Evolutionary conservation across 2,888 invertebrate species (phyloP).

Genomic region (Scaptomyza reducta): DNA sequence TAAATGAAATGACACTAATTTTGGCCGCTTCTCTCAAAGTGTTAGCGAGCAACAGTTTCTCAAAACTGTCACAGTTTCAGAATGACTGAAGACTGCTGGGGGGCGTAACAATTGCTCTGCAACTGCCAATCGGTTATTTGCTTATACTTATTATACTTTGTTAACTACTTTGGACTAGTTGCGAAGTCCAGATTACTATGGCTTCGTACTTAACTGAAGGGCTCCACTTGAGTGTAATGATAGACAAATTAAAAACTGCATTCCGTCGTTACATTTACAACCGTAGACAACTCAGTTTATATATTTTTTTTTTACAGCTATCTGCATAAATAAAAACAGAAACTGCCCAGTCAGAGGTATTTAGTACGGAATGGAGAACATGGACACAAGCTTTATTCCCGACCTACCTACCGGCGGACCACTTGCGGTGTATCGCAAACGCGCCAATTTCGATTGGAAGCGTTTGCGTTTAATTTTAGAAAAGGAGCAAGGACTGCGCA

Average conservation of each 20-base stretch:
- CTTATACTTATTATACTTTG: slow-evolving; percentile 5
- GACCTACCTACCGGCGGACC: slow-evolving; percentile 88
- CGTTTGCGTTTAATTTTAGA: slow-evolving; percentile 91
- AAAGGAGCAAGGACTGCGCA: slow-evolving; percentile 89
- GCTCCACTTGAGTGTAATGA: slow-evolving; percentile 27
- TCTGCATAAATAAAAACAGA: background rate
- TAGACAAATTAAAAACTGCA: slow-evolving; percentile 10
- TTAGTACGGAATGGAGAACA: slow-evolving; percentile 57
- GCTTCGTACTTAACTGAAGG: slow-evolving; percentile 44
- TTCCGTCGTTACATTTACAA: background rate
- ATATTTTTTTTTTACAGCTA: background rate
- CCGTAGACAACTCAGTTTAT: slow-evolving; percentile 13
- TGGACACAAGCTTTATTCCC: slow-evolving; percentile 87
- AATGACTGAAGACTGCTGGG: background rate
- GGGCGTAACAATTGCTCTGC: slow-evolving; percentile 2
- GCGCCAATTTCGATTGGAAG: slow-evolving; percentile 94
- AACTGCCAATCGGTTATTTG: slow-evolving; percentile 31
- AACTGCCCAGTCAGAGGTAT: background rate
- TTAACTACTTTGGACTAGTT: slow-evolving; percentile 18
- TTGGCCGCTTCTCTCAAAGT: background rate
- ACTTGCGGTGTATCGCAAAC: slow-evolving; percentile 90
- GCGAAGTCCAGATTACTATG: slow-evolving; percentile 30
- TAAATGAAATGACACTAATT: background rate
- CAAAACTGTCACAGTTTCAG: background rate
- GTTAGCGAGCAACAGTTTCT: background rate